These are phyloP conservation scores for Acanthosepion lycidas DNA, from an alignment of 2,888 invertebrate species.

Conservation along the genomic window DNA sequence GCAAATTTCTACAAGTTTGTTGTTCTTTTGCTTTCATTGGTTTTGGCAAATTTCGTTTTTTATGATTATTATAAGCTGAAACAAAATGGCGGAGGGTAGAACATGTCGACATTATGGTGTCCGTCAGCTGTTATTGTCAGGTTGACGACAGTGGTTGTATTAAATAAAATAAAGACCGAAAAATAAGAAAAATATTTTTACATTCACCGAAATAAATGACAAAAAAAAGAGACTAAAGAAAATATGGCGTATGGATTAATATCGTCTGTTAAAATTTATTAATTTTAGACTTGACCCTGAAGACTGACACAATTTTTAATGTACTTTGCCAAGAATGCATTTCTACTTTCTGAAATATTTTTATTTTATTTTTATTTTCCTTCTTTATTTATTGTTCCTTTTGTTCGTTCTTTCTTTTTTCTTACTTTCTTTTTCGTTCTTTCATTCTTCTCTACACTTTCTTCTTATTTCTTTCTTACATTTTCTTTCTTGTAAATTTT, in stretches of 20 bases:
- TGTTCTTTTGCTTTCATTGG: neutral
- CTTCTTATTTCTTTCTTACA: too few relatives aligned
- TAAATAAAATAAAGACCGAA: neutral
- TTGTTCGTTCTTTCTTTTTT: too few relatives aligned
- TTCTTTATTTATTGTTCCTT: neutral
- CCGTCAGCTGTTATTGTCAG: conserved; percentile 18
- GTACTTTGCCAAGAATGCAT: neutral
- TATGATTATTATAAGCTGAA: neutral
- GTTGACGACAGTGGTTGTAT: neutral
- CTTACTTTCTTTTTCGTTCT: too few relatives aligned
- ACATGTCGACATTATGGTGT: neutral
- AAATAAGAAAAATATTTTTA: neutral
- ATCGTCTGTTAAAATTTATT: neutral
- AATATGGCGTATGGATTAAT: neutral
- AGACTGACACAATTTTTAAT: neutral
- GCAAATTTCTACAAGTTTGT: neutral
- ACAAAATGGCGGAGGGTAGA: neutral
- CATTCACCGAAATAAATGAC: neutral
- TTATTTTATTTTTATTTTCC: neutral
- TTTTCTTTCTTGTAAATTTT: too few relatives aligned
- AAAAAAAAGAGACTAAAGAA: too few relatives aligned
- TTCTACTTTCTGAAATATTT: neutral
- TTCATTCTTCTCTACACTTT: too few relatives aligned
- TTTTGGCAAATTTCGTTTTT: neutral
- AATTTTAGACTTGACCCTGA: neutral